Evolutionary conservation across 2,888 invertebrate genomes (phyloP), one percentile per base, ranked within the genome.

Genomic region (Melipona beecheii): DNA sequence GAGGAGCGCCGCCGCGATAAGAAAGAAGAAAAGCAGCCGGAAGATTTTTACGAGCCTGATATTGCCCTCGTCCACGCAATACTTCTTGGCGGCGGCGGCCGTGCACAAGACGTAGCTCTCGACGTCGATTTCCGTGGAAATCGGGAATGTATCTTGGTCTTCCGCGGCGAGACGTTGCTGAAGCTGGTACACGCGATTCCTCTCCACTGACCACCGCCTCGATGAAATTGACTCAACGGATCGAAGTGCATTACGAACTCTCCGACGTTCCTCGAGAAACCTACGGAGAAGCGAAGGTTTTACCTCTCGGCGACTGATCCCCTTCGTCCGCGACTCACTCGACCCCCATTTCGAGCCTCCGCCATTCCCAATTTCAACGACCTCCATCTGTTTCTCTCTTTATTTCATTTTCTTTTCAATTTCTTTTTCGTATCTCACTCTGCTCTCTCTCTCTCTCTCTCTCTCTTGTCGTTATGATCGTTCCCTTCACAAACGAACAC

Each of bases 51-150:
- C 83, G 60, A 91, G 81, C 52, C 65, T 89, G 19, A 90, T 54
- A 80, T 89, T 90, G 43, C 24, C 36, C 71, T 92, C 89, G 68
- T 91, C 87, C 70, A 89, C 89, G 81, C 93, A 93, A 78, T 92
- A 83, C 79, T 92, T 93, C 77, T 84, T 91, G 15, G 89, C 85
- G 9, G 92, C 87, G 21, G 93, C 93, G 6, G 93, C 91, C 2
- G 91, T 86, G 72, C 93, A 93, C 15, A 93, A 83, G 19, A 92
- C 88, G 81, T 93, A 93, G 78, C 91, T 87, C 79, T 93, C 93
- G 36, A 93, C 60, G 83, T 93, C 93, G 79, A 93, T 89, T 72
- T 92, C 90, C 58, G 89, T 76, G 60, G 64, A 74, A 66, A 93
- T 78, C 52, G 92, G 90, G 88, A 92, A 93, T 68, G 86, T 84